Evolutionary conservation across 2,888 invertebrate genomes (phyloP), one percentile per base, ranked within the genome.

Genomic region (Seira ritae): DNA sequence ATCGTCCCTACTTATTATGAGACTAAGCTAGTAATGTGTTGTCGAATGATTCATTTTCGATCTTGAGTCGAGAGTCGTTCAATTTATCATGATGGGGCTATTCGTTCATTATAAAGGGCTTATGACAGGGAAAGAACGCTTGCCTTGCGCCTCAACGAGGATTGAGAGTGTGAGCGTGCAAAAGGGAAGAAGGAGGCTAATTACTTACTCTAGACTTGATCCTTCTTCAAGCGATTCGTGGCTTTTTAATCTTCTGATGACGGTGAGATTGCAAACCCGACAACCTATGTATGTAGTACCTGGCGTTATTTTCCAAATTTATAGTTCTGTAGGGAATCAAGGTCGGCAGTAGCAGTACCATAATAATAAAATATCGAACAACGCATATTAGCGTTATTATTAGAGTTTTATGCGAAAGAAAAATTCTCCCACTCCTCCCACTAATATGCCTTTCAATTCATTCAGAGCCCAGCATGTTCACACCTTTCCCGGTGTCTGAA

Each of bases 151-250:
- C 8, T 31, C 31, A 8, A 31, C 8, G 8, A 31, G 31, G 8
- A 8, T 2, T 31, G 8, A 31, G 31, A 31, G 31, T 2, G 31
- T 31, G 31, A 31, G 8, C n/a, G 31, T 31, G 31, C 2, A 31
- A 31, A 8, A 31, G 31, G 8, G 31, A 31, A 31, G 55, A 55
- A 55, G 55, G 55, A 12, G 55, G 55, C 55, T 55, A 55, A 55
- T 55, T 55, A 55, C 55, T n/a, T n/a, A 55, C 55, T 55, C 55
- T 55, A 55, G 55, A 17, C 55, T 55, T 55, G 55, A 55, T 55
- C 17, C 55, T 55, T 8, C 15, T 17, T 55, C 6, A 55, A 55
- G 17, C 15, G 17, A 55, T 55, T n/a, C 55, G 55, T 55, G 17
- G 55, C 55, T 55, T 55, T 55, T 55, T 17, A 55, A 55, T 17